Evolutionary conservation across 2,888 invertebrate species (phyloP).

Genomic region (Bellardia pandia): DNA sequence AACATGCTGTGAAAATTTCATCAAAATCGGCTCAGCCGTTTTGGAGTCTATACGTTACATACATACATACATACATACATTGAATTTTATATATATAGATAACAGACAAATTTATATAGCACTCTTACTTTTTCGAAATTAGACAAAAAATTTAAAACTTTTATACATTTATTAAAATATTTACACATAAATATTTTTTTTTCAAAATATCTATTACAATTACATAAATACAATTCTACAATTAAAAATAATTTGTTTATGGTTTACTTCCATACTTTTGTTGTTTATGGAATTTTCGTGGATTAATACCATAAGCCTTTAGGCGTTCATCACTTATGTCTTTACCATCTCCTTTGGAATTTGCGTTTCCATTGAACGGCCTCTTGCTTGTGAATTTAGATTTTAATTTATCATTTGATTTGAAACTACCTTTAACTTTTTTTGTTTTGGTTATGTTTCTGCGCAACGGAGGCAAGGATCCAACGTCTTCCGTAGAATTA

Average conservation of each 20-base stretch:
- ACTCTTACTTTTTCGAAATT: no score
- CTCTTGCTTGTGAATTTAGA: constrained; percentile 56
- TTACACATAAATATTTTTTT: neutral
- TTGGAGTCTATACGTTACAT: no score
- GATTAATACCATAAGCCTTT: constrained; percentile 96
- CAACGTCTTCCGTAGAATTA: constrained; percentile 1
- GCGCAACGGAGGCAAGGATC: constrained; percentile 71
- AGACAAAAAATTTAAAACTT: neutral
- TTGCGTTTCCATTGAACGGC: constrained; percentile 44
- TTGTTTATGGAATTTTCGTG: constrained; percentile 88
- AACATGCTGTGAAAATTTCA: no score
- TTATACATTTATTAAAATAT: no score
- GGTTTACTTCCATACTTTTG: constrained; percentile 78
- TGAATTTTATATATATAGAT: no score
- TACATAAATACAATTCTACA: neutral
- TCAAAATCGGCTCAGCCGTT: no score
- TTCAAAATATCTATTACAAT: neutral
- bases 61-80: no score
- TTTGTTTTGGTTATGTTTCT: constrained; percentile 69
- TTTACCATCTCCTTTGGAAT: constrained; percentile 47
- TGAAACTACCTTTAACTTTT: constrained; percentile 37
- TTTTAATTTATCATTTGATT: constrained; percentile 45
- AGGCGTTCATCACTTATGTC: constrained; percentile 90
- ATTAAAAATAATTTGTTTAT: neutral
- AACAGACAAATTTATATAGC: no score